Conservation (phyloP, 2,888 invertebrate species). For the Griposia aprilina region DNA sequence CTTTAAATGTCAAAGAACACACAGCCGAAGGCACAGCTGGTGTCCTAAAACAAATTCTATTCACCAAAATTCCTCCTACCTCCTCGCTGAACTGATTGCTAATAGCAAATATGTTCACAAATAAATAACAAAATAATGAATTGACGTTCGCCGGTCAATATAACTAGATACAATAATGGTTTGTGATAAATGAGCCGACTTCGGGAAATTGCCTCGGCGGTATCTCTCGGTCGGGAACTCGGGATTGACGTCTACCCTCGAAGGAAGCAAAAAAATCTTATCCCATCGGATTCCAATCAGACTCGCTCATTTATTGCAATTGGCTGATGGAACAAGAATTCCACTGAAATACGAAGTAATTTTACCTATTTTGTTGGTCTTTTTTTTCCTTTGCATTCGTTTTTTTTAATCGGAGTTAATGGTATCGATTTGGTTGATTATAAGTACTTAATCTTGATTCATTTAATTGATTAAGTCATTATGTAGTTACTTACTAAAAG, state of each 20-base stretch:
- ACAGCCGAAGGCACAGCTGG: not conserved
- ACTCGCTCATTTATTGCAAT: conserved; percentile 84
- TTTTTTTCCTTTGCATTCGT: conserved; percentile 43
- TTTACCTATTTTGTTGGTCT: conserved; percentile 67
- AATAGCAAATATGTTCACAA: conserved; percentile 43
- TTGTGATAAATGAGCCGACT: conserved; percentile 78
- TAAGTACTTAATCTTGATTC: not conserved
- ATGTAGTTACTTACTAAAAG: not conserved
- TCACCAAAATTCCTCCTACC: not conserved
- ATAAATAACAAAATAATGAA: conserved; percentile 65
- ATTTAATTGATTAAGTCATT: not conserved
- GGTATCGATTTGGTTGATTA: conserved; percentile 34
- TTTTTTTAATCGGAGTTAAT: conserved; percentile 39
- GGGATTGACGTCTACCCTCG: conserved; percentile 75
- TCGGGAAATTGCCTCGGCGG: conserved; percentile 79
- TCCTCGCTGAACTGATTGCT: conserved; percentile 22
- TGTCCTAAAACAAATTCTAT: not conserved
- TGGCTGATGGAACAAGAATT: conserved; percentile 82
- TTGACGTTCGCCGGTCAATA: conserved; percentile 62
- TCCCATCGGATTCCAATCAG: conserved; percentile 85
- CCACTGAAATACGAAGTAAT: conserved; percentile 75
- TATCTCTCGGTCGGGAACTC: conserved; percentile 69
- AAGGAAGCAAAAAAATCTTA: conserved; percentile 79
- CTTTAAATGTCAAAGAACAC: not conserved
- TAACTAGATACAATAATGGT: conserved; percentile 77